These are phyloP conservation scores for Trisateles emortualis DNA, from an alignment of 2,888 invertebrate genomes.

Conservation along the genomic window DNA sequence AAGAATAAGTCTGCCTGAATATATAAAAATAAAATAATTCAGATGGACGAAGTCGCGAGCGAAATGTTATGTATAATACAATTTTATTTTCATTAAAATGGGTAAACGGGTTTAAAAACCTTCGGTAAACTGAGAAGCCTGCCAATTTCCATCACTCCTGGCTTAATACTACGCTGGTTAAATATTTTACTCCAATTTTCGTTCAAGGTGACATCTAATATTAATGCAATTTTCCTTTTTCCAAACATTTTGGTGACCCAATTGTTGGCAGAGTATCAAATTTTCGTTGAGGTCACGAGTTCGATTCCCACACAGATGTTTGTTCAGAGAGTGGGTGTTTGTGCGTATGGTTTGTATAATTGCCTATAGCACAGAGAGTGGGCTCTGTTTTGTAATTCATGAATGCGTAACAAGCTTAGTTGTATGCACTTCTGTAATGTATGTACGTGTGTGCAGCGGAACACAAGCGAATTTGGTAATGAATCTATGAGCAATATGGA, in stretches of 20 bases:
- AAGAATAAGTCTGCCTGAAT: too few relatives aligned
- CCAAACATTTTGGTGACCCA: slow-evolving; percentile 12
- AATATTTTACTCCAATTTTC: slow-evolving; percentile 20
- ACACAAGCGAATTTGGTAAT: too few relatives aligned
- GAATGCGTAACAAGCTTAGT: not conserved
- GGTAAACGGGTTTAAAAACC: not conserved
- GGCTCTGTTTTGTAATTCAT: too few relatives aligned
- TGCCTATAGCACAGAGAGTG: too few relatives aligned
- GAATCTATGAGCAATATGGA: too few relatives aligned
- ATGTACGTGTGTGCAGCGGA: too few relatives aligned
- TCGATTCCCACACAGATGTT: not conserved
- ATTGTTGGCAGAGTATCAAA: slow-evolving; percentile 7
- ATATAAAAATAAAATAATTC: too few relatives aligned
- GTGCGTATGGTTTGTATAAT: not conserved
- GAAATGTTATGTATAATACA: too few relatives aligned
- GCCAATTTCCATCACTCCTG: slow-evolving; percentile 2
- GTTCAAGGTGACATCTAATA: slow-evolving; percentile 9
- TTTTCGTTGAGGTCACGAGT: slow-evolving; percentile 3
- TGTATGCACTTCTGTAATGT: not conserved
- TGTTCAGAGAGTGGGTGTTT: not conserved
- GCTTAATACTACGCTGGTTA: not conserved
- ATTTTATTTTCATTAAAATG: not conserved
- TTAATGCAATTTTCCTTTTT: slow-evolving; percentile 18
- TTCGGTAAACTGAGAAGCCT: not conserved
- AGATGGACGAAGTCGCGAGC: too few relatives aligned